These are phyloP conservation scores for Triops cancriformis DNA, from an alignment of 1,140 invertebrate genomes.

Conservation along the genomic window DNA sequence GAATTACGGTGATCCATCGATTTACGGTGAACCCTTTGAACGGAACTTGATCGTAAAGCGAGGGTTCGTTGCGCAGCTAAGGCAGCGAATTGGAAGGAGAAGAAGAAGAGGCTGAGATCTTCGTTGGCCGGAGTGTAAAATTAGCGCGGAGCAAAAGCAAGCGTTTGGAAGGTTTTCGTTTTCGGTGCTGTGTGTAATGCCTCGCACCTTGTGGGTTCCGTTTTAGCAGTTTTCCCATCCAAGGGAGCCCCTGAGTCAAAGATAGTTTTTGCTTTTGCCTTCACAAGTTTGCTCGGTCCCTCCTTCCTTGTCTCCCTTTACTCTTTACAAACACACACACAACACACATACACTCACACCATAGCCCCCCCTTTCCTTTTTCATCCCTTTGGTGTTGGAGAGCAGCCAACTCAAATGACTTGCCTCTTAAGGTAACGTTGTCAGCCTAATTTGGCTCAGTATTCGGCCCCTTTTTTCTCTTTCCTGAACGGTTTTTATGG, in stretches of 20 bases:
- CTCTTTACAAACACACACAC: background rate
- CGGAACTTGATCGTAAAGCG: background rate
- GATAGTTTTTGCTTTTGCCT: background rate
- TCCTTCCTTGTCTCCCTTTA: background rate
- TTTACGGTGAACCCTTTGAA: no score
- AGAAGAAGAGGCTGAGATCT: background rate
- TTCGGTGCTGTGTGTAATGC: background rate
- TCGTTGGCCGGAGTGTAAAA: background rate
- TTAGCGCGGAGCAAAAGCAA: constrained; percentile 4
- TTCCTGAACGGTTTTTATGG: no score
- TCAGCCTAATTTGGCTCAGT: background rate
- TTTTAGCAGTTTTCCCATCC: background rate
- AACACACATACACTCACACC: background rate
- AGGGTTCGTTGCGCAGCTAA: background rate
- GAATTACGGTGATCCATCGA: no score
- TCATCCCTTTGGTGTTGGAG: background rate
- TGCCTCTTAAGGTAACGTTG: background rate
- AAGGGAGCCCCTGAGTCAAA: constrained; percentile 3
- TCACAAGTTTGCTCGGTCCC: background rate
- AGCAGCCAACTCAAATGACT: background rate
- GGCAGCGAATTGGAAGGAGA: background rate
- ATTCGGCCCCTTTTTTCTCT: no score
- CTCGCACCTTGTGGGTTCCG: constrained; percentile 2
- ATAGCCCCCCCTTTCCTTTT: no score
- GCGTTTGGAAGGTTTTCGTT: background rate